Base-by-base conservation (phyloP, 2,888 invertebrate genomes). In the Eupelmus urozonus region DNA sequence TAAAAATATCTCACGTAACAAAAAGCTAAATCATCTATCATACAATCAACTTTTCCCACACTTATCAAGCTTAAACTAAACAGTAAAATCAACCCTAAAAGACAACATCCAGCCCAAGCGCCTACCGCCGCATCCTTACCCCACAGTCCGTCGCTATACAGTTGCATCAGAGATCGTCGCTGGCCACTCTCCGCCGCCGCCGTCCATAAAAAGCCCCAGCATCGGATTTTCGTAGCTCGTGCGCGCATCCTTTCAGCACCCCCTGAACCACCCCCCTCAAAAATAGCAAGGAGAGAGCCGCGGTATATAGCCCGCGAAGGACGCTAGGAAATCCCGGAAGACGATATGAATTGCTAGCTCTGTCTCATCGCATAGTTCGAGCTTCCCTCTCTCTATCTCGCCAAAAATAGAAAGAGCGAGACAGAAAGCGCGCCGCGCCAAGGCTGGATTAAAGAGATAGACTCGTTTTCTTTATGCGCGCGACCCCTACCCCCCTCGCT, bases 361-460 rank as follows among this genome's bases (percentile, higher is more conserved):
- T n/a, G 34, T 59, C 66, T 76, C 49, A 53, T n/a, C n/a, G n/a
- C n/a, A n/a, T n/a, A n/a, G 42, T 66, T 49, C 40, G 29, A 27
- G 13, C 42, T 53, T 49, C 25, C 29, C 40, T 40, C 27, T 23
- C 42, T 40, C 27, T 27, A 23, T 45, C 13, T 53, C 45, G 40
- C 62, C 53, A 72, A 34, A 34, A 34, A 34, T 34, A 34, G 34
- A 34, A 34, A 34, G 2, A 7, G 45, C 13, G 13, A 45, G 13
- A 45, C 75, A 72, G 76, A 80, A 81, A 80, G 78, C 59, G 57
- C 29, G 51, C 62, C 79, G 73, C 76, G 70, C 79, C 82, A 84
- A 84, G 83, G 82, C 83, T 83, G 80, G 81, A 82, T 86, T 85
- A 85, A 86, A 85, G 83, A 76, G 83, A 84, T 82, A 83, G 82